phyloP scores from a whole-genome alignment of 2,113 vertebrate species.

The Morone chrysops region DNA sequence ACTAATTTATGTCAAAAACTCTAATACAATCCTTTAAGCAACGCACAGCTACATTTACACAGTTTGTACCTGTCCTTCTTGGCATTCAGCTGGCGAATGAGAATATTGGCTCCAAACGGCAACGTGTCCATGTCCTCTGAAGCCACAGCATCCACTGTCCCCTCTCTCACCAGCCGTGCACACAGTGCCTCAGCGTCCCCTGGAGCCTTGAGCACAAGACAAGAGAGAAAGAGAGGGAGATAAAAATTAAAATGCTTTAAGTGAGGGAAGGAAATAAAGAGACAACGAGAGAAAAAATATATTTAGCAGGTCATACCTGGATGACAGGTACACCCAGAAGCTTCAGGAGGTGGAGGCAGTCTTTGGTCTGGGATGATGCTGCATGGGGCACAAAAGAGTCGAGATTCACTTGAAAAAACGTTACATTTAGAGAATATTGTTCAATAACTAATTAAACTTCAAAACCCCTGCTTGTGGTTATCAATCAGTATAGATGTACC shows the following conservation, averaged over 20 bases:
- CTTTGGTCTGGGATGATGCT: slow-evolving; percentile 76
- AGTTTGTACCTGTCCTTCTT: slow-evolving; percentile 76
- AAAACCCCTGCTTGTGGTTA: not conserved
- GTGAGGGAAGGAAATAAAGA: not conserved
- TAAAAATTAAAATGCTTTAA: not conserved
- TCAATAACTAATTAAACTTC: not conserved
- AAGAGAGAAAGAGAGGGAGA: not conserved
- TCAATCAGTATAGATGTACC: slow-evolving; percentile 57
- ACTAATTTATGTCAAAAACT: not conserved
- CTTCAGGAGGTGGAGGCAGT: slow-evolving; percentile 78
- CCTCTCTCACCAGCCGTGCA: slow-evolving; percentile 79
- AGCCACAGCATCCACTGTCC: slow-evolving; percentile 81
- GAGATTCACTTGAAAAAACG: not conserved
- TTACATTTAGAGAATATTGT: not conserved
- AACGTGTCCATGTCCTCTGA: slow-evolving; percentile 90
- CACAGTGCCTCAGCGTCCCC: slow-evolving; percentile 87
- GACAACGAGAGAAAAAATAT: not conserved
- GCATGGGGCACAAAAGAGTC: slow-evolving; percentile 7
- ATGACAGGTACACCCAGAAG: slow-evolving; percentile 85
- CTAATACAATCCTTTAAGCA: not conserved
- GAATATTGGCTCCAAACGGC: slow-evolving; percentile 82
- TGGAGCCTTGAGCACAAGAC: slow-evolving; percentile 77
- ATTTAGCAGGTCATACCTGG: slow-evolving; percentile 71
- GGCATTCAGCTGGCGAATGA: slow-evolving; percentile 85
- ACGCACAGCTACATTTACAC: not conserved